These are phyloP conservation scores for Rhizomys pruinosus DNA, from an alignment of 2,113 vertebrate species.

Conservation along the genomic window DNA sequence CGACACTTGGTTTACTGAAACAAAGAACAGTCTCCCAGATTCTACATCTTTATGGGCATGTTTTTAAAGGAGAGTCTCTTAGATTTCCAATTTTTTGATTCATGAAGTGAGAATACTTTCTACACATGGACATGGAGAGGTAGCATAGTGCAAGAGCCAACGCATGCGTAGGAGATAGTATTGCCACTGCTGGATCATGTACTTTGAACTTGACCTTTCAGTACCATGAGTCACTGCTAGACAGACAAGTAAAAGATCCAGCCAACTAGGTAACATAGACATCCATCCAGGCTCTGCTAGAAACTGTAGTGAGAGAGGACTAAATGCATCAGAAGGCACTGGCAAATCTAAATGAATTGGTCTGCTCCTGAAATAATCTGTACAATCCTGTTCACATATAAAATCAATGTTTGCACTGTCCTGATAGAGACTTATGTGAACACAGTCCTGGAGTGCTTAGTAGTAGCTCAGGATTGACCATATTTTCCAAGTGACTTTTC, in stretches of 20 bases:
- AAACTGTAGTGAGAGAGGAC: background rate
- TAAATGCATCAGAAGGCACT: background rate
- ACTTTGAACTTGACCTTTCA: background rate
- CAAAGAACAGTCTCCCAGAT: background rate
- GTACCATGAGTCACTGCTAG: background rate
- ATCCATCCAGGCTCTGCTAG: background rate
- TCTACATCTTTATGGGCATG: background rate
- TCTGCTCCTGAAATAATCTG: background rate
- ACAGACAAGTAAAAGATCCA: background rate
- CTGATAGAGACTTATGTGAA: background rate
- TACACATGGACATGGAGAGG: background rate
- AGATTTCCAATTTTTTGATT: background rate
- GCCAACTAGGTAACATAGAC: background rate
- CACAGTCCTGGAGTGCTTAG: background rate
- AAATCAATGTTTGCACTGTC: background rate
- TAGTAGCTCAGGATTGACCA: background rate
- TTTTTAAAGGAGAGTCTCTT: background rate
- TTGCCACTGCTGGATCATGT: background rate
- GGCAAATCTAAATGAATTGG: background rate
- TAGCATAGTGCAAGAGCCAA: background rate
- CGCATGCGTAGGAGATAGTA: background rate
- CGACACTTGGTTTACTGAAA: background rate
- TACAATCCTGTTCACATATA: background rate
- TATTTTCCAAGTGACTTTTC: slow-evolving; percentile 14
- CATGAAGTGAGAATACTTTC: background rate